These are phyloP conservation scores for Plagiodera versicolora DNA, from an alignment of 2,888 invertebrate species.

Conservation along the genomic window DNA sequence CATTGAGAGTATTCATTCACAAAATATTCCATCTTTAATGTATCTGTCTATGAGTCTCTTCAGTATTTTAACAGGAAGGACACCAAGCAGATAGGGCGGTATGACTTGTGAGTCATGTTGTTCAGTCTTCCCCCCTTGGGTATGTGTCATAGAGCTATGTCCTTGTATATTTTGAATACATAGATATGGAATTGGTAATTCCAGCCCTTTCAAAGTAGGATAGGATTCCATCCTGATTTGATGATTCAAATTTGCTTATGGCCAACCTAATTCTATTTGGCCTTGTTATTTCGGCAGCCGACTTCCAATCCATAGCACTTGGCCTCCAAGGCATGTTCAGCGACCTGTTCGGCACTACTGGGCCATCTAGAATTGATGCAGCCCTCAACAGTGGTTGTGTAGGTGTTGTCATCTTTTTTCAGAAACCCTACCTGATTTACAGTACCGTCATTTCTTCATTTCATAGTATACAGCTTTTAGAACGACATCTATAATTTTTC, in stretches of 20 bases:
- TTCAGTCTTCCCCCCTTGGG: too few relatives aligned
- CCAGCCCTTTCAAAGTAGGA: slow-evolving; percentile 17
- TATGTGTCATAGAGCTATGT: slow-evolving; percentile 11
- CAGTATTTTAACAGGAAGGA: too few relatives aligned
- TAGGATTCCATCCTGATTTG: slow-evolving; percentile 24
- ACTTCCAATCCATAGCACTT: not conserved
- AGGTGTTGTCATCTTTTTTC: not conserved
- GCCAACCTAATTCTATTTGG: slow-evolving; percentile 21
- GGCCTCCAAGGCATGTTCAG: not conserved
- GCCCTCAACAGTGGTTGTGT: not conserved
- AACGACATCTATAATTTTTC: too few relatives aligned
- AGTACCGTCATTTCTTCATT: too few relatives aligned
- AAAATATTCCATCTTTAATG: too few relatives aligned
- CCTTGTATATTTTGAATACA: not conserved
- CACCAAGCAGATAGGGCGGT: too few relatives aligned
- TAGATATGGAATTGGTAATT: not conserved
- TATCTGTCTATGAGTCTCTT: too few relatives aligned
- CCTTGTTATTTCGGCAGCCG: not conserved
- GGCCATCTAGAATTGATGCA: too few relatives aligned
- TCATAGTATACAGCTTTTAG: too few relatives aligned
- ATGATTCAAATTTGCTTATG: slow-evolving; percentile 18
- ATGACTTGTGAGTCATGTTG: too few relatives aligned
- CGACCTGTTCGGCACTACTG: too few relatives aligned
- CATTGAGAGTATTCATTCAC: too few relatives aligned
- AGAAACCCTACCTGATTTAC: not conserved